Percentiles rank a stretch among this genome's conserved stretches.
These are phyloP conservation scores for Cyphomyrus plagiostoma DNA, from an alignment of 2,113 vertebrate genomes.

Conservation along the genomic window DNA sequence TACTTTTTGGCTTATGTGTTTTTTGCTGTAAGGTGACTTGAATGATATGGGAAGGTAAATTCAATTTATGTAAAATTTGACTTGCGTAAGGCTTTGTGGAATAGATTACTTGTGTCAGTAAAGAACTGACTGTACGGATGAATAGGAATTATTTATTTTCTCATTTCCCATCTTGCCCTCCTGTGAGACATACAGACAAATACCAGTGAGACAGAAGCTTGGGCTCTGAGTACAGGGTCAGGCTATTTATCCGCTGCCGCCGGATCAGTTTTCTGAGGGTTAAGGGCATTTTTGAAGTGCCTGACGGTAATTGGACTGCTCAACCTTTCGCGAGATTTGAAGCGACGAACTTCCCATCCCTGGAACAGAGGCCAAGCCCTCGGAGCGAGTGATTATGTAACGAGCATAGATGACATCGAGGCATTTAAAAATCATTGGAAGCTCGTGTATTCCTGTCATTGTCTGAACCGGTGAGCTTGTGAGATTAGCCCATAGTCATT, in stretches of 20 bases:
- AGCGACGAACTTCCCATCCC: background rate
- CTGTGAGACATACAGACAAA: background rate
- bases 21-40: background rate
- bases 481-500: background rate
- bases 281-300: background rate
- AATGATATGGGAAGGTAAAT: background rate
- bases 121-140: background rate
- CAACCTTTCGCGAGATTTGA: background rate
- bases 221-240: background rate
- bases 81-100: background rate
- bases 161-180: background rate
- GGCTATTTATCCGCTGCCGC: background rate
- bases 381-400: background rate
- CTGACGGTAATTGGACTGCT: background rate
- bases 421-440: background rate
- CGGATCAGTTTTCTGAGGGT: background rate
- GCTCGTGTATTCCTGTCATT: background rate
- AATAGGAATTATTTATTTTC: background rate
- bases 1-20: background rate
- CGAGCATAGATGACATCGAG: background rate
- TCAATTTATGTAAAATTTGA: background rate
- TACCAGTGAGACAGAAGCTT: background rate
- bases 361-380: background rate
- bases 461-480: background rate
- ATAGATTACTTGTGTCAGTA: background rate